Base-by-base conservation (phyloP, 2,113 vertebrate species). In the Cyprinodon variegatus region DNA sequence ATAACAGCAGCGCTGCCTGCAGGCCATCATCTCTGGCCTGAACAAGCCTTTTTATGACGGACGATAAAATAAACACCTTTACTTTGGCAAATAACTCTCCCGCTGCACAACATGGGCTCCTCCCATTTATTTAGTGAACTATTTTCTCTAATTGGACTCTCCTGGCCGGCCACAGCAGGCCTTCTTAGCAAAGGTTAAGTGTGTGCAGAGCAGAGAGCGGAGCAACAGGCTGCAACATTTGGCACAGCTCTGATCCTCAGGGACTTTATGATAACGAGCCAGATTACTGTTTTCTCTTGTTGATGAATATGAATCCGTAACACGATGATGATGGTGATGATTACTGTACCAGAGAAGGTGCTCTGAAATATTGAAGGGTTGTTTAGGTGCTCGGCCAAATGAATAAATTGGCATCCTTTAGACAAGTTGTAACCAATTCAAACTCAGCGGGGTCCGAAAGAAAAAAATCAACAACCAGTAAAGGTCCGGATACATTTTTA, bases 321-420 rank as follows among this genome's bases (percentile, higher is more conserved):
- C 7, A 29, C 17, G 50, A 68, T 77, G 74, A 69, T 65, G 60
- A 67, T 68, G 64, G 65, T 77, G 76, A 60, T 70, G 68, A 60
- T 10, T 22, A 40, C 4, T 72, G 64, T 83, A n/a, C 77, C 45
- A 41, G 36, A 64, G 57, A 48, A 66, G 59, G 68, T 78, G 22
- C 11, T 80, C 84, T 67, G 20, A 86, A 90, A 87, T 88, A 85
- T 88, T 92, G 67, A 83, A 74, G 46, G 48, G 64, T 68, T 43
- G 37, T 69, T 57, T 9, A 83, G 81, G 82, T 71, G 69, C 76
- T 82, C 80, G 53, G 75, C 84, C 80, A 83, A 76, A 83, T 80
- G 57, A 89, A 78, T 76, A 62, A 57, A 68, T 84, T 86, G 89
- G 88, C 83, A 85, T 86, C 78, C 74, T 59, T 65, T 38, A 46